Evolutionary conservation across 2,797 vertebrate species (phyloP).

Genomic region (Hydrophis major): DNA sequence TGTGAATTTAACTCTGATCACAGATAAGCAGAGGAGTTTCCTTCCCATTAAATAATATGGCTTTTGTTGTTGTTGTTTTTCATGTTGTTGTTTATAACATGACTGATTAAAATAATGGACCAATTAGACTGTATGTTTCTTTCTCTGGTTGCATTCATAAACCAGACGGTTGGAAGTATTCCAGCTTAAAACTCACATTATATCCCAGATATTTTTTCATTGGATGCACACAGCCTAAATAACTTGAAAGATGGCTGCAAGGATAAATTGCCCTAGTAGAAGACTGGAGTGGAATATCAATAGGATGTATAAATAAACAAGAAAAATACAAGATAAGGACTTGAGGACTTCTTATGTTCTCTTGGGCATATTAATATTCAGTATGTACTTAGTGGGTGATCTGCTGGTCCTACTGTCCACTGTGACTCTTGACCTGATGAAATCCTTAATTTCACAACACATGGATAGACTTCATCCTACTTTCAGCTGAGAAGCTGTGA

Average conservation of each 20-base stretch:
- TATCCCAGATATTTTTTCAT: neutral
- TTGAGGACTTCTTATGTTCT: too few species aligned
- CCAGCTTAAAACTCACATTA: neutral
- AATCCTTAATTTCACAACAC: neutral
- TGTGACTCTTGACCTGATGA: neutral
- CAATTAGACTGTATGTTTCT: neutral
- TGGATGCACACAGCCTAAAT: neutral
- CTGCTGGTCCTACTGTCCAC: neutral
- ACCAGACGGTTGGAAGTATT: neutral
- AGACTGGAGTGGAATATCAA: neutral
- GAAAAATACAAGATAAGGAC: neutral
- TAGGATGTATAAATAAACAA: neutral
- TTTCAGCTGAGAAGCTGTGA: neutral
- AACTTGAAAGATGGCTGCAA: neutral
- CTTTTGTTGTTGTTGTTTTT: neutral
- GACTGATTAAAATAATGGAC: neutral
- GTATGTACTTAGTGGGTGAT: neutral
- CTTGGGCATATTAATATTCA: neutral
- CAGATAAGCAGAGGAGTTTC: neutral
- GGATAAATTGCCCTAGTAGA: neutral
- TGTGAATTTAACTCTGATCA: neutral
- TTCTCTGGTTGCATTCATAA: slow-evolving; percentile 8
- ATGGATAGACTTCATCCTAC: neutral
- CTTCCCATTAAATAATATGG: neutral
- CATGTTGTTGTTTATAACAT: neutral